Conservation (phyloP, 1,140 invertebrate genomes). For the Potamilus streckersoni region DNA sequence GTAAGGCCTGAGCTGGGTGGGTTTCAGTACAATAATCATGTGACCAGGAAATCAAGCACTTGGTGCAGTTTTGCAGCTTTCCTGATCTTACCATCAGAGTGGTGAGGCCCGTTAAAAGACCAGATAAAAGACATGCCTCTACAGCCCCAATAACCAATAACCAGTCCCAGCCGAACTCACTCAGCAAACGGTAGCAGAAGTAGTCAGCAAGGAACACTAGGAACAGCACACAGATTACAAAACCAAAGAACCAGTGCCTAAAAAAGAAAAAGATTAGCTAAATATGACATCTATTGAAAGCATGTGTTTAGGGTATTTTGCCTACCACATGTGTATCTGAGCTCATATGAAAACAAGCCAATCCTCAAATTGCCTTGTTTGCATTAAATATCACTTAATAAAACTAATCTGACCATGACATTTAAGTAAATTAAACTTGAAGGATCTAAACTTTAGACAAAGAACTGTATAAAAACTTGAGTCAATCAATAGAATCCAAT, state of each 20-base stretch:
- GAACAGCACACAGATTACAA: constrained; percentile 86
- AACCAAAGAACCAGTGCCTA: constrained; percentile 91
- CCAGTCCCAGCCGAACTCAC: constrained; percentile 85
- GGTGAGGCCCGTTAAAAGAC: constrained; percentile 86
- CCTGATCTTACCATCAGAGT: constrained; percentile 82
- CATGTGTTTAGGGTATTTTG: not conserved
- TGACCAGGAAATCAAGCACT: not conserved
- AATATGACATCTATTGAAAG: not conserved
- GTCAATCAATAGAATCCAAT: no score
- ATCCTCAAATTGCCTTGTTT: no score
- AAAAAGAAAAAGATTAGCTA: constrained; percentile 45
- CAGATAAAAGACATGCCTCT: constrained; percentile 85
- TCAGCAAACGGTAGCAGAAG: constrained; percentile 88
- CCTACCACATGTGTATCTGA: no score
- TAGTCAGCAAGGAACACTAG: constrained; percentile 89
- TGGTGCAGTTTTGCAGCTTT: not conserved
- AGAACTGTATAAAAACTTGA: no score
- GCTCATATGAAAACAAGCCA: no score
- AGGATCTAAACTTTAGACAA: no score
- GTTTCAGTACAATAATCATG: not conserved
- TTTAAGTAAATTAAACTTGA: no score
- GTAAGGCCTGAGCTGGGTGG: not conserved
- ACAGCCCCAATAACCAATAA: constrained; percentile 83
- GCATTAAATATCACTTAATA: no score
- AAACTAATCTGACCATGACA: no score